phyloP scores from a whole-genome alignment of 2,113 vertebrate species.

The Gnathonemus longibarbis region DNA sequence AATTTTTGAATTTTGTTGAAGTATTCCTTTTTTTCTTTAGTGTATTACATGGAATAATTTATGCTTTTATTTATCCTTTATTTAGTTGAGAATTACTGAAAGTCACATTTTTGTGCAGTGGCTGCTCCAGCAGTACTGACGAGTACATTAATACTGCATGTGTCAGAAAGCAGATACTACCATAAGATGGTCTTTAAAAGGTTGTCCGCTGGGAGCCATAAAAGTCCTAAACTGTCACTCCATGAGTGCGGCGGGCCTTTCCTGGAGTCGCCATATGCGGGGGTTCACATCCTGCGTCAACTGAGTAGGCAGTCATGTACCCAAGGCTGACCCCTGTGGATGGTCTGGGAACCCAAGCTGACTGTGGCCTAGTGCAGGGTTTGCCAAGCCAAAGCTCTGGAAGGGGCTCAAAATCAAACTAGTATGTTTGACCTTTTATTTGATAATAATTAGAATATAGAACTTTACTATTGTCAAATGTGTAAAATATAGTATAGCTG shows the following conservation, averaged over 20 bases:
- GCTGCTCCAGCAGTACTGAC: background rate
- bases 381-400: background rate
- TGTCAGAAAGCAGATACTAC: background rate
- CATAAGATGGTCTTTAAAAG: background rate
- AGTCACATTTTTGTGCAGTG: background rate
- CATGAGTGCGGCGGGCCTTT: background rate
- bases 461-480: background rate
- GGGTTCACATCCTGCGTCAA: conserved; percentile 27
- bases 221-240: conserved; percentile 37
- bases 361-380: background rate
- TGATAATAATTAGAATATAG: background rate
- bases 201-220: conserved; percentile 33
- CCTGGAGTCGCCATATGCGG: conserved; percentile 27
- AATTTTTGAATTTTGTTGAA: background rate
- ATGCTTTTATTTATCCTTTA: background rate
- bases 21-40: background rate
- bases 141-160: background rate
- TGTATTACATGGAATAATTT: background rate
- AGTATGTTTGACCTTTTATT: background rate
- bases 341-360: conserved; percentile 38
- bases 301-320: conserved; percentile 37
- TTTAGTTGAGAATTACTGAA: background rate
- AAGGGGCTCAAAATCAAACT: background rate
- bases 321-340: conserved; percentile 31
- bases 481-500: background rate